Evolutionary conservation across 2,888 invertebrate genomes (phyloP), one percentile per base, ranked within the genome.

Genomic region (Alentia gelatinosa): DNA sequence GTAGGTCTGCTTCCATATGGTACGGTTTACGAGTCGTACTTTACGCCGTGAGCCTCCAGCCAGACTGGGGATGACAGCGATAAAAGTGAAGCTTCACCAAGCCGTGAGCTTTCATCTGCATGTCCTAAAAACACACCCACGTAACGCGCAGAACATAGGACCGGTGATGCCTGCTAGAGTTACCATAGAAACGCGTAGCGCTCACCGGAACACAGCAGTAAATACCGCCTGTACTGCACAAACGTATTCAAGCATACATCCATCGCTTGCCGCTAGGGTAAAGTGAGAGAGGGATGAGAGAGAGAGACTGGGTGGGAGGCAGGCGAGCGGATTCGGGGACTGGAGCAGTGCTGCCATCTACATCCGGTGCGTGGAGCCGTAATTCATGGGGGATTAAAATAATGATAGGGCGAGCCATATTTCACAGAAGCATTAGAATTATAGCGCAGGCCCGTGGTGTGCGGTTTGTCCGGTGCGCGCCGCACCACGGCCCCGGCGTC

Each of bases 371-470:
- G n/a, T n/a, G 23, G 23, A 3, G 56, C 56, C n/a, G n/a, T 56
- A 56, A 56, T 56, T 56, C 56, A 56, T n/a, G 56, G 56, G 56
- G 74, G 74, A 74, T 74, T 74, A 74, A 74, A 74, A 74, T 74
- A 33, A 74, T 74, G 74, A 74, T 33, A 74, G 30, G 33, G 15
- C 30, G 26, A 26, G 68, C 68, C 15, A 68, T 68, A 68, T 68
- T 68, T 68, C 68, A 68, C 68, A 68, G 68, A n/a, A 5, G 26
- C 15, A 15, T 68, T 68, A 68, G 26, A 68, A 68, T 68, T n/a
- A 68, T 68, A 26, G 68, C 26, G 19, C 9, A 7, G 19, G 47
- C 47, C 47, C 47, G 9, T 12, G 47, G 9, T 19, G 19, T 47
- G 47, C 47, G 7, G 47, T 47, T 47, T 12, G 9, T 47, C 47